Percentiles rank a stretch among this genome's conserved stretches.
These are phyloP conservation scores for Biston stratarius DNA, from an alignment of 2,888 invertebrate genomes.

Conservation along the genomic window DNA sequence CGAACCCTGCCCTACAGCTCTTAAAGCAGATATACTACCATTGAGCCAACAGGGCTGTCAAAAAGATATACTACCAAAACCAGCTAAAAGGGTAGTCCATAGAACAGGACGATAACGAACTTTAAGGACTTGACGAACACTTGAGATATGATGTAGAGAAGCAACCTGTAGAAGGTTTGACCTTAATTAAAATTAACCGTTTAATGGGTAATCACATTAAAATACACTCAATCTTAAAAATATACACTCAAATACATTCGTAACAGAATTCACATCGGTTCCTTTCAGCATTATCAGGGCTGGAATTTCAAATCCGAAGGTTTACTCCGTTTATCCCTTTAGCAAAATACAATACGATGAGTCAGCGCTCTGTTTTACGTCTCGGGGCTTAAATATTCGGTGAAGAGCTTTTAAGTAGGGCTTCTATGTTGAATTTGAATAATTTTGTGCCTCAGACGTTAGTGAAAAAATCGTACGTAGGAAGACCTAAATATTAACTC, in stretches of 20 bases:
- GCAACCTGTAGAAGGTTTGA: no score
- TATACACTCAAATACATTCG: conserved; percentile 9
- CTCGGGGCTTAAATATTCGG: conserved; percentile 35
- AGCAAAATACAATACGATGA: conserved; percentile 39
- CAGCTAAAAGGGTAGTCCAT: no score
- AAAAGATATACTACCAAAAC: no score
- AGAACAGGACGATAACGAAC: no score
- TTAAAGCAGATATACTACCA: no score
- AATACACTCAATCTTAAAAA: not conserved
- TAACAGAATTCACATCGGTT: conserved; percentile 27
- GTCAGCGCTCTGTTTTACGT: conserved; percentile 36
- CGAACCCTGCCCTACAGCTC: no score
- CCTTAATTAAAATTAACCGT: no score
- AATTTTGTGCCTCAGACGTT: conserved; percentile 27
- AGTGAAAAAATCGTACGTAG: conserved; percentile 9
- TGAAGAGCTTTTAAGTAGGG: conserved; percentile 34
- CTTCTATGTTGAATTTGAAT: conserved; percentile 35
- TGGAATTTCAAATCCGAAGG: conserved; percentile 36
- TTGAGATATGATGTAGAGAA: no score
- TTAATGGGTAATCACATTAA: no score
- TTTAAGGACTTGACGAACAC: no score
- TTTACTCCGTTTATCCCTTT: conserved; percentile 34
- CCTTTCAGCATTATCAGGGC: conserved; percentile 29
- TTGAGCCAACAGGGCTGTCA: no score
- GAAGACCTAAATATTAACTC: not conserved